phyloP scores from a whole-genome alignment of 64 coral and sea anemone species.

The Cladopsammia gracilis region DNA sequence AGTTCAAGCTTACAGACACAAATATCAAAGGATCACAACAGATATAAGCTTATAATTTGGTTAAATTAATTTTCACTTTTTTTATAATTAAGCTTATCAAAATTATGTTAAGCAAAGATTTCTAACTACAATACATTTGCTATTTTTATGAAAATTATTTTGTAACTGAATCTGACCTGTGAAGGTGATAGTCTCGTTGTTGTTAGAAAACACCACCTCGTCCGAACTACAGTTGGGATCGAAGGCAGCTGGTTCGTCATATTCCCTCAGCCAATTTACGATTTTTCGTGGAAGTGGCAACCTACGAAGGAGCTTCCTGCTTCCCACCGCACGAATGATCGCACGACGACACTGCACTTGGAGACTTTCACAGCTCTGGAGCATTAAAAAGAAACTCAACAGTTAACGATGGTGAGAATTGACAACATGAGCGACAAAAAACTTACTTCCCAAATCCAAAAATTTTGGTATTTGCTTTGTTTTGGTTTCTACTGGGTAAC shows the following conservation, averaged over 20 bases:
- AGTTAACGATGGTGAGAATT: no score
- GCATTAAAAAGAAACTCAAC: constrained; percentile 36
- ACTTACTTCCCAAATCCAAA: neutral
- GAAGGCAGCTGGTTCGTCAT: constrained; percentile 80
- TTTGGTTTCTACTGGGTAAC: neutral
- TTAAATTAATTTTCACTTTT: no score
- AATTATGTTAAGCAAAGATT: no score
- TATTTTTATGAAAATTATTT: no score
- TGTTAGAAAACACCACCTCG: constrained; percentile 75
- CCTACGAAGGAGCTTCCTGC: constrained; percentile 66
- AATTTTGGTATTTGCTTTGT: neutral
- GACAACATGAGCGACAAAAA: no score
- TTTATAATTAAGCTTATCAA: no score
- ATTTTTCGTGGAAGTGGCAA: constrained; percentile 79
- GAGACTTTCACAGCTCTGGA: constrained; percentile 86
- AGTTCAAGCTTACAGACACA: no score
- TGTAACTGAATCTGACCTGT: constrained; percentile 53
- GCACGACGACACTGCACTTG: constrained; percentile 87
- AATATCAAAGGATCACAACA: no score
- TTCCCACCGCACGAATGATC: constrained; percentile 78
- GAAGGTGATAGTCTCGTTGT: constrained; percentile 85
- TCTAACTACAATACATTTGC: no score
- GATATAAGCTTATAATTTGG: no score
- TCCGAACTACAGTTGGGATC: constrained; percentile 64
- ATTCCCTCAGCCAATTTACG: constrained; percentile 74